Conservation (phyloP, 2,888 invertebrate genomes). For the Coecobrya sp. region DNA sequence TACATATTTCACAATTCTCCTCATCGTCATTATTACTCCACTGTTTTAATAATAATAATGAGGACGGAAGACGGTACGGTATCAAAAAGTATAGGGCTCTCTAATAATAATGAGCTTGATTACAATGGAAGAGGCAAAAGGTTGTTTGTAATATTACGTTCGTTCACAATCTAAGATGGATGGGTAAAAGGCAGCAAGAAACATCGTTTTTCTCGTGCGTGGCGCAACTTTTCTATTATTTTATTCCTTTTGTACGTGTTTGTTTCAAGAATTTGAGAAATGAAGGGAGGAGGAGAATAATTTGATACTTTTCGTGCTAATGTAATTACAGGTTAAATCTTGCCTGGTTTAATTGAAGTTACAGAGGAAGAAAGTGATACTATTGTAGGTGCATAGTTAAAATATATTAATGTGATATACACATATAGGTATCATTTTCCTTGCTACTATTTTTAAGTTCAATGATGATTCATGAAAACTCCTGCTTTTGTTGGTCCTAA, state of each 20-base stretch:
- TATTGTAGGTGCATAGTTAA: not conserved
- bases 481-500: not conserved
- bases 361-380: conserved; percentile 41
- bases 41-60: conserved; percentile 49
- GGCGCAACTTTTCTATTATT: not conserved
- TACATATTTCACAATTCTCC: conserved; percentile 28
- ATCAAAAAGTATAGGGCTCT: conserved; percentile 19
- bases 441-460: not conserved
- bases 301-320: conserved; percentile 82
- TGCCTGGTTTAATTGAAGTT: conserved; percentile 81
- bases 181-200: not conserved
- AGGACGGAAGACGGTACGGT: conserved; percentile 53
- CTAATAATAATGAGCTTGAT: conserved; percentile 62
- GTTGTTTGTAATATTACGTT: not conserved
- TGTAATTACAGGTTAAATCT: conserved; percentile 83
- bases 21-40: conserved; percentile 34
- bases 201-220: not conserved
- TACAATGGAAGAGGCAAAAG: conserved; percentile 30
- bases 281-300: conserved; percentile 76
- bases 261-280: conserved; percentile 38
- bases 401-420: not conserved
- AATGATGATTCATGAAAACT: conserved; percentile 6
- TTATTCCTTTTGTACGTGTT: conserved; percentile 5
- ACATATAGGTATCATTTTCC: not conserved
- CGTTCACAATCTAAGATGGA: conserved; percentile 21